phyloP scores from a whole-genome alignment of 2,113 vertebrate species.

The Megalops atlanticus region DNA sequence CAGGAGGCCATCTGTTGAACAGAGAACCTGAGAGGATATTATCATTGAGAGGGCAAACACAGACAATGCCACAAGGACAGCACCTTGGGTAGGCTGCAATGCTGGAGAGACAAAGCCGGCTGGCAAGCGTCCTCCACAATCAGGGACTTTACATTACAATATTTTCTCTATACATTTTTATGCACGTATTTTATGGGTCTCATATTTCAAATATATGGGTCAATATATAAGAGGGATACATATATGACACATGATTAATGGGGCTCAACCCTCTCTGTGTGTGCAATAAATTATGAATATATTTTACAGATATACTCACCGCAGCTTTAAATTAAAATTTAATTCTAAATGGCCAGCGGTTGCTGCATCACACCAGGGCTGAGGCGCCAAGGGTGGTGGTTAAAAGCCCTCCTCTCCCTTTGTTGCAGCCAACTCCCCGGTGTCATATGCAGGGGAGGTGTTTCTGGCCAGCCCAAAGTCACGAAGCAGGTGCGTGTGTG shows the following conservation, averaged over 20 bases:
- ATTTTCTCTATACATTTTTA: conserved; percentile 46
- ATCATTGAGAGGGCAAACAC: conserved; percentile 46
- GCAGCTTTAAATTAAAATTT: conserved; percentile 59
- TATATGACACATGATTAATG: conserved; percentile 63
- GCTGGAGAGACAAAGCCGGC: not conserved
- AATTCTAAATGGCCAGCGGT: conserved; percentile 53
- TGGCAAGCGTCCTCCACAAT: not conserved
- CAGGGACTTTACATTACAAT: conserved; percentile 41
- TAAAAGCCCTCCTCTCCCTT: conserved; percentile 25
- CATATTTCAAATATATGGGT: conserved; percentile 66
- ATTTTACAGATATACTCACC: conserved; percentile 60
- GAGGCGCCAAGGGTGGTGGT: conserved; percentile 22
- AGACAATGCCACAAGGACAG: conserved; percentile 49
- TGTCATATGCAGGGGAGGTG: conserved; percentile 39
- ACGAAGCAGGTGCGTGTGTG: conserved; percentile 18
- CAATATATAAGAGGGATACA: conserved; percentile 54
- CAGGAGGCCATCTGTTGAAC: conserved; percentile 70
- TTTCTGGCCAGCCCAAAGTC: conserved; percentile 32
- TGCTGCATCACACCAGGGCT: conserved; percentile 26
- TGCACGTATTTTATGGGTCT: conserved; percentile 59
- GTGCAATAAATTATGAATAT: conserved; percentile 64
- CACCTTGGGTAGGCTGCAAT: conserved; percentile 20
- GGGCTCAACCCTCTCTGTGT: conserved; percentile 49
- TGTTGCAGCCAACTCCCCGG: conserved; percentile 30
- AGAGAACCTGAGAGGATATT: conserved; percentile 47